Evolutionary conservation across 2,797 vertebrate genomes (phyloP).

Genomic region (Hemitrygon akajei): DNA sequence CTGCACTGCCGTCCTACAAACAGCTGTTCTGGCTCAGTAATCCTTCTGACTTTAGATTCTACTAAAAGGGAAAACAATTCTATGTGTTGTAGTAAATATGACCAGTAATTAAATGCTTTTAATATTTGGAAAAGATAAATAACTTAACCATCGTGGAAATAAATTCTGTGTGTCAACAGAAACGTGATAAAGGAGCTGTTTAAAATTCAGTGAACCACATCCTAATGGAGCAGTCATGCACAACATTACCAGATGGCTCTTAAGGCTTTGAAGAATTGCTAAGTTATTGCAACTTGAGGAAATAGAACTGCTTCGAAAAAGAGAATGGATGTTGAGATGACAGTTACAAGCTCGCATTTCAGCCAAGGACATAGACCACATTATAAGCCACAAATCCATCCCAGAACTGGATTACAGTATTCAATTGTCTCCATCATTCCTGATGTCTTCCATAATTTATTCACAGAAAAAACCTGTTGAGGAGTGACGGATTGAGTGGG

Average conservation of each 20-base stretch:
- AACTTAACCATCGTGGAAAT: not conserved
- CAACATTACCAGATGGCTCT: conserved; percentile 1
- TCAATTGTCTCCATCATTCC: not conserved
- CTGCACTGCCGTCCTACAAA: not conserved
- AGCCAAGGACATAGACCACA: not conserved
- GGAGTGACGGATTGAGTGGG: not conserved
- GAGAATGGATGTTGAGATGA: not conserved
- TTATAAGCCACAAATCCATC: not conserved
- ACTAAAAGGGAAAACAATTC: not conserved
- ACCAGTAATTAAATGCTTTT: not conserved
- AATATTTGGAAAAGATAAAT: not conserved
- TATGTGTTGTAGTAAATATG: not conserved
- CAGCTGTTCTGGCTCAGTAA: conserved; percentile 9
- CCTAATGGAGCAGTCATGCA: conserved; percentile 7
- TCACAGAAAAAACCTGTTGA: not conserved
- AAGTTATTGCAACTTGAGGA: conserved; percentile 8
- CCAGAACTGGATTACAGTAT: not conserved
- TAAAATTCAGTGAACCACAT: conserved; percentile 5
- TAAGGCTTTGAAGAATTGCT: not conserved
- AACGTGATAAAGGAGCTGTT: conserved; percentile 16
- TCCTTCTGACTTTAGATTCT: not conserved
- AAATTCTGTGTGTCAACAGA: conserved; percentile 1
- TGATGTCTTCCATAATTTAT: not conserved
- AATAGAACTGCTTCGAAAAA: not conserved
- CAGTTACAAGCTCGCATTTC: not conserved